Evolutionary conservation across 2,888 invertebrate species (phyloP).

Genomic region (Branchellion lobata): DNA sequence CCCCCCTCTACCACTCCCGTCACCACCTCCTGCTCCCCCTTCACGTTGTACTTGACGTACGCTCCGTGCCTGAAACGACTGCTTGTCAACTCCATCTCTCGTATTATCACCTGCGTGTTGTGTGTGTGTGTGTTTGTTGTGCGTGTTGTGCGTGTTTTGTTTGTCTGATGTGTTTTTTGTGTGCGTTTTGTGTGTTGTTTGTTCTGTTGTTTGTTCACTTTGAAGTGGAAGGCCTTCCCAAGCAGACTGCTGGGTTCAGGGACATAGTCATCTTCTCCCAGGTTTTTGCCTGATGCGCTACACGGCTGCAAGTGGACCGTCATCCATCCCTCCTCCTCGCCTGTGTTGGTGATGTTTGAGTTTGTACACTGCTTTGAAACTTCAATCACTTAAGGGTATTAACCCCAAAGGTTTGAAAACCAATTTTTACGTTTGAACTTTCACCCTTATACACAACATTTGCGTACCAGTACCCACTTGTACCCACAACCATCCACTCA

Average conservation of each 20-base stretch:
- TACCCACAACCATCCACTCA: too few species aligned
- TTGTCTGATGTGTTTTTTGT: background rate
- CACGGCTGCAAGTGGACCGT: slow-evolving; percentile 60
- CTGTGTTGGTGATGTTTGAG: background rate
- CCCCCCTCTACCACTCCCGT: slow-evolving; percentile 57
- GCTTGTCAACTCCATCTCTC: slow-evolving; percentile 57
- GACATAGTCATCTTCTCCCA: slow-evolving; percentile 60
- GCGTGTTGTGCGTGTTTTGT: background rate
- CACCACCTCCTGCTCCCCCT: slow-evolving; percentile 55
- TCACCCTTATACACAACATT: too few species aligned
- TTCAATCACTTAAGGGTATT: too few species aligned
- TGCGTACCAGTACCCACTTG: too few species aligned
- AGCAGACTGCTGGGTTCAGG: slow-evolving; percentile 60
- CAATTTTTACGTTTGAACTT: too few species aligned
- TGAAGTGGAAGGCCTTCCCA: slow-evolving; percentile 60
- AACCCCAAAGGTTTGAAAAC: too few species aligned
- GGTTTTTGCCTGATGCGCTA: slow-evolving; percentile 56
- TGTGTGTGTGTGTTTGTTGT: background rate
- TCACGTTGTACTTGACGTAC: slow-evolving; percentile 57
- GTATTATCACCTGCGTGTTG: slow-evolving; percentile 55
- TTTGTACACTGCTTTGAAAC: background rate
- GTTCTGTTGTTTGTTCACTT: slow-evolving; percentile 54
- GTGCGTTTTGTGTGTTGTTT: background rate
- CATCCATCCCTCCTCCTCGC: slow-evolving; percentile 57
- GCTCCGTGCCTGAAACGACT: slow-evolving; percentile 59